These are phyloP conservation scores for Lepidostoma basale DNA, from an alignment of 1,140 invertebrate species.

Conservation along the genomic window DNA sequence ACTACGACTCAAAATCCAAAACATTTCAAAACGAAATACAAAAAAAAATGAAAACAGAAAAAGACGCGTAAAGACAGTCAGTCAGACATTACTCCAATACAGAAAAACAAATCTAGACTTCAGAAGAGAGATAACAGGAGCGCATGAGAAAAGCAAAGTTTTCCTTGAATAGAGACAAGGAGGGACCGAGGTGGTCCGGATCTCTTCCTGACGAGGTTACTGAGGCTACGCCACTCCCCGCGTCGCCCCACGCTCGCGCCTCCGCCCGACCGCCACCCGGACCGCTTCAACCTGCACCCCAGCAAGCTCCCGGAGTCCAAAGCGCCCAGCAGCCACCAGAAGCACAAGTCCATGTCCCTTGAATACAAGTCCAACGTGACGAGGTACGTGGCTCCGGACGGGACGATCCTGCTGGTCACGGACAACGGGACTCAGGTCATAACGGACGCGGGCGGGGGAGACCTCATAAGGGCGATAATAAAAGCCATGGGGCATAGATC, in stretches of 20 bases:
- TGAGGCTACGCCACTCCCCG: constrained; percentile 35
- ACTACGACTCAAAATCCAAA: too few relatives aligned
- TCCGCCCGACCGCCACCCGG: constrained; percentile 38
- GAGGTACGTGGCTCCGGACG: constrained; percentile 58
- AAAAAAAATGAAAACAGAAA: background rate
- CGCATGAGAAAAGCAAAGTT: background rate
- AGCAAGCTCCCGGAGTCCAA: constrained; percentile 46
- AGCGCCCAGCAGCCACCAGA: constrained; percentile 48
- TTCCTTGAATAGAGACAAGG: constrained; percentile 29
- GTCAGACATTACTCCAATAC: background rate
- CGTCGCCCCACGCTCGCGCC: constrained; percentile 16
- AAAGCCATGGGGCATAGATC: constrained; percentile 51
- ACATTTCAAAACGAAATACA: background rate
- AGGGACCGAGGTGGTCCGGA: constrained; percentile 30
- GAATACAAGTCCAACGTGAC: constrained; percentile 48
- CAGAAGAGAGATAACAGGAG: background rate
- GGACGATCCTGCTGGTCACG: constrained; percentile 60
- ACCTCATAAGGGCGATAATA: constrained; percentile 58
- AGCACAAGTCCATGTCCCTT: constrained; percentile 50
- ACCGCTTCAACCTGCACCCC: constrained; percentile 47
- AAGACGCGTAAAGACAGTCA: background rate
- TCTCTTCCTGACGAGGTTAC: constrained; percentile 39
- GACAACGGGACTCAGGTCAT: constrained; percentile 61
- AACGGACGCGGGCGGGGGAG: constrained; percentile 58
- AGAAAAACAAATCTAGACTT: background rate